phyloP scores from a whole-genome alignment of 2,113 vertebrate genomes.

The Noturus placidus region DNA sequence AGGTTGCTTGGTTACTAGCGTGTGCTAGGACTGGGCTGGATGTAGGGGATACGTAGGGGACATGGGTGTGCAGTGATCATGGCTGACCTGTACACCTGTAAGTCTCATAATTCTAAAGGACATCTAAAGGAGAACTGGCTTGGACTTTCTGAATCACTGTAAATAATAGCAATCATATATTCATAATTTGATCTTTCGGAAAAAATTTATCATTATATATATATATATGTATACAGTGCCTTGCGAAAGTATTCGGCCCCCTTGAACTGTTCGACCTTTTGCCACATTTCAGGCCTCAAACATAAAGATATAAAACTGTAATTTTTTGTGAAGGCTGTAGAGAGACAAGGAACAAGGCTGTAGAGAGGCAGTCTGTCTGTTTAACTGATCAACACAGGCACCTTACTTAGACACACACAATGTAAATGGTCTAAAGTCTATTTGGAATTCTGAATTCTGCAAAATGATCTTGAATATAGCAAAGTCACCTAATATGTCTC shows the following conservation, averaged over 20 bases:
- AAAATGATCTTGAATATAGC: background rate
- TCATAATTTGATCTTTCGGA: background rate
- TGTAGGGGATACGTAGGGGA: conserved; percentile 5
- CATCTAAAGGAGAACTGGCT: background rate
- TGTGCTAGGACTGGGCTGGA: conserved; percentile 36
- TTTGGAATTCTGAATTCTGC: background rate
- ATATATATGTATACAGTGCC: no score
- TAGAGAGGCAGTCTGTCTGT: conserved; percentile 19
- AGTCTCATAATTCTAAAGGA: background rate
- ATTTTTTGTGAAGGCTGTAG: no score
- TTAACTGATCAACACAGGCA: conserved; percentile 41
- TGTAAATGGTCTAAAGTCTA: background rate
- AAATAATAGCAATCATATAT: background rate
- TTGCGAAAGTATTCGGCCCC: no score
- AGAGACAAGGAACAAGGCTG: conserved; percentile 24
- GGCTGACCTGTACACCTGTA: conserved; percentile 11
- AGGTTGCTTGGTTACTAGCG: conserved; percentile 60
- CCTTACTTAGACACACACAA: conserved; percentile 2
- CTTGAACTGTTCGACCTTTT: no score
- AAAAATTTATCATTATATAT: no score
- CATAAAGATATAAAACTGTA: no score
- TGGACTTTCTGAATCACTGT: background rate
- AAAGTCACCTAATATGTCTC: background rate
- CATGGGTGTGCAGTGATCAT: conserved; percentile 29
- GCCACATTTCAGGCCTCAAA: no score